Evolutionary conservation across 1,140 invertebrate genomes (phyloP).

Genomic region (Danaus plexippus): DNA sequence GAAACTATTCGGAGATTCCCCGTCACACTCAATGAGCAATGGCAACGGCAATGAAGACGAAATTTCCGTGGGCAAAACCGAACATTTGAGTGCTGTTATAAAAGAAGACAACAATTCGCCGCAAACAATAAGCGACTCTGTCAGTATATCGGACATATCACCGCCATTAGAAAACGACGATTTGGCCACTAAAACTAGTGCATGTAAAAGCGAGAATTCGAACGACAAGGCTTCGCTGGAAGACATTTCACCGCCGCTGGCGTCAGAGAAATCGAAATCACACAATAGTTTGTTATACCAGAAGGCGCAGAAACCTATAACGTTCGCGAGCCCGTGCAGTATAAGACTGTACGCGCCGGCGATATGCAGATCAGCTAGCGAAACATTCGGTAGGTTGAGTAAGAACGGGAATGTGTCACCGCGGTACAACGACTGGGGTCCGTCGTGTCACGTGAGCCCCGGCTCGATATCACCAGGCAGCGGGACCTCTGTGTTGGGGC

Average conservation of each 20-base stretch:
- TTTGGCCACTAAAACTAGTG: constrained; percentile 8
- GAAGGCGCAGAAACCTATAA: constrained; percentile 23
- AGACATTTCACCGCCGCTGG: constrained; percentile 37
- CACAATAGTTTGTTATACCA: constrained; percentile 28
- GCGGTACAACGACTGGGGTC: constrained; percentile 27
- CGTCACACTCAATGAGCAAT: too few relatives aligned
- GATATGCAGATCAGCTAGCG: constrained; percentile 52
- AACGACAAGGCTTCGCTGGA: constrained; percentile 24
- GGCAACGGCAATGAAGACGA: too few relatives aligned
- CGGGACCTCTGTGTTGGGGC: constrained; percentile 25
- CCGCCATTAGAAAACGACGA: constrained; percentile 22
- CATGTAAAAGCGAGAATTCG: constrained; percentile 15
- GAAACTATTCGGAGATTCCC: too few relatives aligned
- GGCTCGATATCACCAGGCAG: constrained; percentile 33
- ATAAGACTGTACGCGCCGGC: constrained; percentile 46
- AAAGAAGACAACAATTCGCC: too few relatives aligned
- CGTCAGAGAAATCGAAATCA: constrained; percentile 38
- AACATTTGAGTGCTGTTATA: too few relatives aligned
- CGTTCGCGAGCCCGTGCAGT: constrained; percentile 27
- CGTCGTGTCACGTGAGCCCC: constrained; percentile 34
- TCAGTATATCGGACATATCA: constrained; percentile 37
- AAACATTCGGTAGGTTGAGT: constrained; percentile 37
- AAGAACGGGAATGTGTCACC: constrained; percentile 28
- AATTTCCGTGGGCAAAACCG: too few relatives aligned
- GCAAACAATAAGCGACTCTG: constrained; percentile 23